These are phyloP conservation scores for Sminthurides bifidus DNA, from an alignment of 1,140 invertebrate species.

Conservation along the genomic window DNA sequence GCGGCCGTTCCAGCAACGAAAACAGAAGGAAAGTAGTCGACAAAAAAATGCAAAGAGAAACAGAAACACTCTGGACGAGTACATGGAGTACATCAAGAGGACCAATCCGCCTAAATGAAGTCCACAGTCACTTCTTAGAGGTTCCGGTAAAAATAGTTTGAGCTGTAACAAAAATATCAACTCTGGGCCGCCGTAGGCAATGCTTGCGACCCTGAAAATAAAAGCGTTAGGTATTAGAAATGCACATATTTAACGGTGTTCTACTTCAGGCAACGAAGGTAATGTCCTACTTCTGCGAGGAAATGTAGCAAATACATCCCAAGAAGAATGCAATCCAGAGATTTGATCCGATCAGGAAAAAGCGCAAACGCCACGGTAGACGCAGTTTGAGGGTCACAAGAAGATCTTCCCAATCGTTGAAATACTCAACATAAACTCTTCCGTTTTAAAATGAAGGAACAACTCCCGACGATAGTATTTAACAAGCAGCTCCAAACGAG, in stretches of 20 bases:
- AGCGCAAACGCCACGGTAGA: slow-evolving; percentile 1
- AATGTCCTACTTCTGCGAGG: too few species aligned
- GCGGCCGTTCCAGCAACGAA: slow-evolving; percentile 22
- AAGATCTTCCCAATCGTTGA: slow-evolving; percentile 23
- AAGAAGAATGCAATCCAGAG: slow-evolving; percentile 15
- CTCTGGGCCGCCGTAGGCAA: slow-evolving; percentile 12
- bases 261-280: too few species aligned
- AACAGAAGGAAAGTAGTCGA: slow-evolving; percentile 13
- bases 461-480: slow-evolving; percentile 11
- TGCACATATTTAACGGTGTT: too few species aligned
- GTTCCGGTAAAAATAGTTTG: slow-evolving; percentile 6
- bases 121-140: not conserved
- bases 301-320: slow-evolving; percentile 2
- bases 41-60: slow-evolving; percentile 23
- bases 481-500: slow-evolving; percentile 27
- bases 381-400: slow-evolving; percentile 14
- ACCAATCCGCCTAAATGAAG: slow-evolving; percentile 11
- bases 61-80: slow-evolving; percentile 21
- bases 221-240: too few species aligned
- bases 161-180: slow-evolving; percentile 17
- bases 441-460: slow-evolving; percentile 14
- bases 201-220: slow-evolving; percentile 4
- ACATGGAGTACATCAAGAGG: slow-evolving; percentile 22
- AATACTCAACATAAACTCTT: slow-evolving; percentile 10
- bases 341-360: slow-evolving; percentile 19